These are phyloP conservation scores for Acipenser oxyrinchus DNA, from an alignment of 2,797 vertebrate genomes.

Conservation along the genomic window DNA sequence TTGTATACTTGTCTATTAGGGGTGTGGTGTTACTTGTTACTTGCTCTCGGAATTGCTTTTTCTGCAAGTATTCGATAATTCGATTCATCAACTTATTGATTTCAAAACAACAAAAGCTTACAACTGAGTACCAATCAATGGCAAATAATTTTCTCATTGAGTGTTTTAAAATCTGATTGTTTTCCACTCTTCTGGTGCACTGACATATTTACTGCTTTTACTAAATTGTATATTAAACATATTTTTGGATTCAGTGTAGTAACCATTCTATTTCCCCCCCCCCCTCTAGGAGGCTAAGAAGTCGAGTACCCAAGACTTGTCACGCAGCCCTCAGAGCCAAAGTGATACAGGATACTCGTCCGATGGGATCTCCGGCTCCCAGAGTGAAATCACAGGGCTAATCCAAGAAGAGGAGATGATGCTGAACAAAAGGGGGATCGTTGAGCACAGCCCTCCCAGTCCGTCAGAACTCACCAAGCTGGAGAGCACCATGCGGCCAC, in stretches of 20 bases:
- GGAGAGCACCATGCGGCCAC: constrained; percentile 82
- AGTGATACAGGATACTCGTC: constrained; percentile 98
- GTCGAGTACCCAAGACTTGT: constrained; percentile 85
- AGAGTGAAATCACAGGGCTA: constrained; percentile 87
- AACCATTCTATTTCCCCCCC: constrained; percentile 23
- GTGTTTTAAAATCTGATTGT: neutral
- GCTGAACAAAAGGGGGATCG: constrained; percentile 75
- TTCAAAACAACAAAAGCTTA: too few relatives aligned
- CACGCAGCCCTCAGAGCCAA: constrained; percentile 92
- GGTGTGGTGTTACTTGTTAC: too few relatives aligned
- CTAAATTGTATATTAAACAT: neutral
- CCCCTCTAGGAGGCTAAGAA: constrained; percentile 76
- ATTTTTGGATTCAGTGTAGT: neutral
- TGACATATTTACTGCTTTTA: neutral
- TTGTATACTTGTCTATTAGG: neutral
- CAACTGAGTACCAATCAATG: too few relatives aligned
- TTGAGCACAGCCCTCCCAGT: constrained; percentile 67
- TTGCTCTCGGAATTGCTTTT: too few relatives aligned
- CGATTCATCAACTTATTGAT: too few relatives aligned
- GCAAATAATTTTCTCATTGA: neutral
- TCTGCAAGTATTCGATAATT: too few relatives aligned
- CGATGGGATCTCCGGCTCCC: constrained; percentile 90
- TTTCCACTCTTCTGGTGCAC: neutral
- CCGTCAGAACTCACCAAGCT: constrained; percentile 88
- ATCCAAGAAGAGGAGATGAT: constrained; percentile 86